Base-by-base conservation (phyloP, 64 coral and sea anemone genomes). In the Astreopora myriophthalma region DNA sequence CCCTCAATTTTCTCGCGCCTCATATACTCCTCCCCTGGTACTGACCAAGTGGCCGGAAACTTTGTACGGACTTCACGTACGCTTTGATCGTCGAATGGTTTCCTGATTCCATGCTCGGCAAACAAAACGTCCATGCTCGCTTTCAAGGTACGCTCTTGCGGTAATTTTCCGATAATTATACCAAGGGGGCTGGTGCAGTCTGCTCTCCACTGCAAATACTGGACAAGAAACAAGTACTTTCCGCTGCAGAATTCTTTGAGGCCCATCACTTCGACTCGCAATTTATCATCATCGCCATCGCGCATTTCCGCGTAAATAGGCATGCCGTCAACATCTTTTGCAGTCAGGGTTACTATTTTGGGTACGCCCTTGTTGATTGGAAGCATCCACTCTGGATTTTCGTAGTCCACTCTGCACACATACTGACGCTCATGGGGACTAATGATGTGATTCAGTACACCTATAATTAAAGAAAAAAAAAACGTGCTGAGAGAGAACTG, bases 361-460 rank as follows among this genome's bases (percentile, higher is more conserved):
- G 89, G 75, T 14, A 92, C 84, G 0, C 84, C 85, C 30, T 92
- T 98, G 89, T 98, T 95, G 27, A 94, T 98, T 6, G 96, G 96
- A 14, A 73, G 27, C 93, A 98, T 98, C 16, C 94, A 14, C 26
- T 36, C 24, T 58, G 70, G 89, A 63, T 94, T 94, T 25, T 83
- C 84, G 14, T 23, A 6, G 33, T 92, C 83, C 19, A 70, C 75
- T 58, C 61, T 79, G 33, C 96, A 98, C 40, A 98, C 96, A 86
- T 78, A 98, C 48, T 95, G 96, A 6, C 96, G 85, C 28, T 98
- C 96, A 26, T 65, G 88, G 17, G 89, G 96, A 69, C 64, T 79
- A 20, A 98, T 94, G 9, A 88, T 35, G 49, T 92, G 83, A 29
- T 94, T 49, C 37, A 92, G 48, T 32, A 98, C 76, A 72, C 96